These are phyloP conservation scores for human DNA, from an alignment of 2,113 vertebrate genomes.

Conservation along the genomic window GRCh38 chr6:114978001-114978500, in stretches of 20 bases:
- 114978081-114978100: slow-evolving; percentile 86
- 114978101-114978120: slow-evolving; percentile 84
- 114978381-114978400: neutral
- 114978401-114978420: neutral
- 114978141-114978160: slow-evolving; percentile 55
- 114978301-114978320: neutral
- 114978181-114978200: neutral
- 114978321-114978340: neutral
- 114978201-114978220: slow-evolving; percentile 39
- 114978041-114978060: slow-evolving; percentile 91
- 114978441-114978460: slow-evolving; percentile 3
- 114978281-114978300: neutral
- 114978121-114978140: slow-evolving; percentile 74
- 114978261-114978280: neutral
- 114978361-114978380: neutral
- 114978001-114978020: slow-evolving; percentile 86
- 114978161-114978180: slow-evolving; percentile 44
- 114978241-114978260: neutral
- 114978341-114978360: slow-evolving; percentile 13
- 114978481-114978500: neutral
- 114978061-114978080: slow-evolving; percentile 88
- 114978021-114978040: slow-evolving; percentile 83
- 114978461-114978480: neutral
- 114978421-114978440: neutral
- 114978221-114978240: neutral